phyloP scores from a whole-genome alignment of 2,113 vertebrate species.

The Bettongia penicillata region DNA sequence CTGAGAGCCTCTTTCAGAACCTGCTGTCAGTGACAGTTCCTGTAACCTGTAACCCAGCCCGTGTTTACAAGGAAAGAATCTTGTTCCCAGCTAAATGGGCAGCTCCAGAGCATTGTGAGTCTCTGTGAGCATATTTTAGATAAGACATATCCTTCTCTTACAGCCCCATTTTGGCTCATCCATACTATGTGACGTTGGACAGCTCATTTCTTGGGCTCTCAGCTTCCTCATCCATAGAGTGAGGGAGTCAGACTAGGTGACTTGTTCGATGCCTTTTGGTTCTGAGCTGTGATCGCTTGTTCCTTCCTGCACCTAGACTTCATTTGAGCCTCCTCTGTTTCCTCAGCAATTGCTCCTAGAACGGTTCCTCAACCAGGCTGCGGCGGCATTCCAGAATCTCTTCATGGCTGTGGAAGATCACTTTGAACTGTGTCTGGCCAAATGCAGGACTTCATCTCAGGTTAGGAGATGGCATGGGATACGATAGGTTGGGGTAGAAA shows the following conservation, averaged over 20 bases:
- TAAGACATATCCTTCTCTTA: background rate
- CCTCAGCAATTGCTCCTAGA: slow-evolving; percentile 94
- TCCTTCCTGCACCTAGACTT: background rate
- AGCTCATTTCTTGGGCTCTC: background rate
- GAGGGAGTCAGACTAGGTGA: background rate
- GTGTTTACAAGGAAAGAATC: background rate
- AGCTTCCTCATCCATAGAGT: background rate
- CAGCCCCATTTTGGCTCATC: background rate
- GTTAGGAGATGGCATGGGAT: slow-evolving; percentile 78
- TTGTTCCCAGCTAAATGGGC: background rate
- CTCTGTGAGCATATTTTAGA: background rate
- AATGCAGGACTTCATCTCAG: slow-evolving; percentile 98
- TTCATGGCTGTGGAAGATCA: slow-evolving; percentile 98
- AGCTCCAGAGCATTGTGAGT: background rate
- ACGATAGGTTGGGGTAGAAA: background rate
- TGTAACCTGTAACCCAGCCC: background rate
- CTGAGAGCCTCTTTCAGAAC: background rate
- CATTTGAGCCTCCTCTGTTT: slow-evolving; percentile 49
- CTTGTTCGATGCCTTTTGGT: background rate
- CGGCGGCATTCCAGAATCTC: slow-evolving; percentile 96
- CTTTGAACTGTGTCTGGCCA: slow-evolving; percentile 97
- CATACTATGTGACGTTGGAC: background rate
- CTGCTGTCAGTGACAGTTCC: background rate
- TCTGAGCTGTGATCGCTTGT: background rate
- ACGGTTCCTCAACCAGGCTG: slow-evolving; percentile 94